phyloP scores from a whole-genome alignment of 2,113 vertebrate species.

The Epinephelus fuscoguttatus region DNA sequence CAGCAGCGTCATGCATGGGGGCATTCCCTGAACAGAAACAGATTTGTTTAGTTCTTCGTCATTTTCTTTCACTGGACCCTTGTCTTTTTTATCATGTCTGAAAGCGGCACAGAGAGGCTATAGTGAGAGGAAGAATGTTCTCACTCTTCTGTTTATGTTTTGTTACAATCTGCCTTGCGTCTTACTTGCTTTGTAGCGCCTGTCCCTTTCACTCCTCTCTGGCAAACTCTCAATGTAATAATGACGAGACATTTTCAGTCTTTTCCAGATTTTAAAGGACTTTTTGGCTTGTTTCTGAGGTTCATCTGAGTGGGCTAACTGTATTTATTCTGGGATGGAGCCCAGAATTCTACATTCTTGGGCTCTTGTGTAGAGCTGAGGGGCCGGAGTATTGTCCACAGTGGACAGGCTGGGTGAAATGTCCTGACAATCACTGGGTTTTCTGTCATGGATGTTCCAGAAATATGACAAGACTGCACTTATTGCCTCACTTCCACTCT shows the following conservation, averaged over 20 bases:
- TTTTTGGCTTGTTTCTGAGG: constrained; percentile 53
- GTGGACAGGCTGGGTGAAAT: constrained; percentile 43
- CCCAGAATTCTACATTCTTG: constrained; percentile 69
- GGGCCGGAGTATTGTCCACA: constrained; percentile 37
- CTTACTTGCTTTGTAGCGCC: constrained; percentile 7
- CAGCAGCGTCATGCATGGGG: constrained; percentile 72
- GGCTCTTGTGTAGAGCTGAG: constrained; percentile 45
- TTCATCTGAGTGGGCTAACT: constrained; percentile 43
- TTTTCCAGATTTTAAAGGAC: constrained; percentile 51
- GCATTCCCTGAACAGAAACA: constrained; percentile 80
- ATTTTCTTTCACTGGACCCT: constrained; percentile 64
- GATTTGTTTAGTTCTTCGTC: constrained; percentile 77
- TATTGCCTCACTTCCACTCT: constrained; percentile 48
- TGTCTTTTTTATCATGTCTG: constrained; percentile 52
- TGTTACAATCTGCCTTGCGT: constrained; percentile 41
- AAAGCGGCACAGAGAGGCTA: constrained; percentile 63
- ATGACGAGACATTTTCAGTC: constrained; percentile 57
- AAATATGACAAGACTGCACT: constrained; percentile 70
- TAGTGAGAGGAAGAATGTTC: constrained; percentile 58
- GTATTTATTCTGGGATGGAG: constrained; percentile 55
- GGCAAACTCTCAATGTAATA: constrained; percentile 37
- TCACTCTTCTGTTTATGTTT: constrained; percentile 57
- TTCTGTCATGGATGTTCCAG: constrained; percentile 55
- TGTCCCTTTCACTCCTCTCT: constrained; percentile 17
- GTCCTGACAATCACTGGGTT: constrained; percentile 47